Conservation (phyloP, 1,140 invertebrate species). For the Meloidogyne floridensis region DNA sequence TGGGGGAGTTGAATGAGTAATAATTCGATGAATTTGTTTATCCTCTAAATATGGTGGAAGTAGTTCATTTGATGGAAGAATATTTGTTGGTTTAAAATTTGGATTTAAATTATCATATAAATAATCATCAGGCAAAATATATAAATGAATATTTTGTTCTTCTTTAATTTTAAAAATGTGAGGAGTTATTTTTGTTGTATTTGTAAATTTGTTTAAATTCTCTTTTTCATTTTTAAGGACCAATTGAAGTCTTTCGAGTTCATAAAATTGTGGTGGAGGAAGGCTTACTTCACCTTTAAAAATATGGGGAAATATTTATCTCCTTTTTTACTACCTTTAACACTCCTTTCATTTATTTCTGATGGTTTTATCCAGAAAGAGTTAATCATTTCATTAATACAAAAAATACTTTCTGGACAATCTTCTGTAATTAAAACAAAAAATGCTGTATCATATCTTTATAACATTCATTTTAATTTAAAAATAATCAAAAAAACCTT, state of each 20-base stretch:
- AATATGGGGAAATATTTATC: too few relatives aligned
- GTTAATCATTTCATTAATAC: slow-evolving; percentile 42
- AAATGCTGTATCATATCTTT: slow-evolving; percentile 44
- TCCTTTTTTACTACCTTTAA: slow-evolving; percentile 11
- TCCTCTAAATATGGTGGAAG: slow-evolving; percentile 13
- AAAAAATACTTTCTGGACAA: slow-evolving; percentile 13
- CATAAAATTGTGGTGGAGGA: slow-evolving; percentile 48
- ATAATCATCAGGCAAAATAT: slow-evolving; percentile 39
- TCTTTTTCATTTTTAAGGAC: not conserved
- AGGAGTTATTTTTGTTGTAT: slow-evolving; percentile 25
- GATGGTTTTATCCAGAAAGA: slow-evolving; percentile 37
- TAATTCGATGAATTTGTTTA: slow-evolving; percentile 41
- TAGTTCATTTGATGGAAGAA: not conserved
- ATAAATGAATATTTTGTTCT: not conserved
- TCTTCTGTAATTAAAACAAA: slow-evolving; percentile 30
- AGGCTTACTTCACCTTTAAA: slow-evolving; percentile 35
- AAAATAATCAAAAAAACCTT: slow-evolving; percentile 1
- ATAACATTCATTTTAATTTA: not conserved
- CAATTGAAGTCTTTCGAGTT: slow-evolving; percentile 16
- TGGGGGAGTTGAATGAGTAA: slow-evolving; percentile 9
- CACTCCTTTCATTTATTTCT: slow-evolving; percentile 33
- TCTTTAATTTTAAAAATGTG: slow-evolving; percentile 29
- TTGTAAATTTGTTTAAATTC: slow-evolving; percentile 4
- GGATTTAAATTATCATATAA: slow-evolving; percentile 32
- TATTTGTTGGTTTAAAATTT: slow-evolving; percentile 21